These are phyloP conservation scores for Sceloporus undulatus DNA, from an alignment of 2,113 vertebrate genomes.

Conservation along the genomic window DNA sequence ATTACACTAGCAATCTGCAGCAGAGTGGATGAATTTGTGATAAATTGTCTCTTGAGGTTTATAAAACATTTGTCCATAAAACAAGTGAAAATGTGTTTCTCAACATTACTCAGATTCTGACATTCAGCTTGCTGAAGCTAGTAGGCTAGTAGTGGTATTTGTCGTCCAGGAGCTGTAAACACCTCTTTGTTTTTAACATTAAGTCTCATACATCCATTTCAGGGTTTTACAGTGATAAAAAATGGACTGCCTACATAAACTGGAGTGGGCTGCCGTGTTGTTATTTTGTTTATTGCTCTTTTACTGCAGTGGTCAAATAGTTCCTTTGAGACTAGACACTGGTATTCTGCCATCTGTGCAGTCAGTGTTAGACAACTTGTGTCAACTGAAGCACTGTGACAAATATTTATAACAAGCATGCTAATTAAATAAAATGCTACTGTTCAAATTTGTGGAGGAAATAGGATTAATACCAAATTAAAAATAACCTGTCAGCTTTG, in stretches of 20 bases:
- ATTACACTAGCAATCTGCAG: conserved; percentile 81
- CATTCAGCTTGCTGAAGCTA: conserved; percentile 77
- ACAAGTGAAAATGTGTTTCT: conserved; percentile 80
- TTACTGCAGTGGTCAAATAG: conserved; percentile 89
- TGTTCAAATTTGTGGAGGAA: conserved; percentile 63
- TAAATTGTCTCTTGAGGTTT: conserved; percentile 86
- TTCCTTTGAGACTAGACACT: conserved; percentile 83
- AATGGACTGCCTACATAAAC: conserved; percentile 89
- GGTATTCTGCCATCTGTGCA: conserved; percentile 81
- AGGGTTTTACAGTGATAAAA: conserved; percentile 88
- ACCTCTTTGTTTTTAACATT: conserved; percentile 82
- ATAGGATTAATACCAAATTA: conserved; percentile 74
- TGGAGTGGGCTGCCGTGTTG: conserved; percentile 85
- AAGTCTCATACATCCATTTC: conserved; percentile 85
- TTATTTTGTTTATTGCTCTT: conserved; percentile 91
- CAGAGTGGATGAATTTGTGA: conserved; percentile 89
- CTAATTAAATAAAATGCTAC: conserved; percentile 80
- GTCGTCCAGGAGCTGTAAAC: conserved; percentile 81
- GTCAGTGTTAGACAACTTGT: conserved; percentile 78
- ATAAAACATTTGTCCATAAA: conserved; percentile 84
- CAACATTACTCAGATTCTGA: conserved; percentile 77
- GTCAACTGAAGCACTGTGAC: conserved; percentile 74
- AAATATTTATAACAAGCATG: conserved; percentile 79
- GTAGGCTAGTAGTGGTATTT: conserved; percentile 75
- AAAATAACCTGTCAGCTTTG: conserved; percentile 65